These are phyloP conservation scores for Orius insidiosus DNA, from an alignment of 1,140 invertebrate species.

Conservation along the genomic window DNA sequence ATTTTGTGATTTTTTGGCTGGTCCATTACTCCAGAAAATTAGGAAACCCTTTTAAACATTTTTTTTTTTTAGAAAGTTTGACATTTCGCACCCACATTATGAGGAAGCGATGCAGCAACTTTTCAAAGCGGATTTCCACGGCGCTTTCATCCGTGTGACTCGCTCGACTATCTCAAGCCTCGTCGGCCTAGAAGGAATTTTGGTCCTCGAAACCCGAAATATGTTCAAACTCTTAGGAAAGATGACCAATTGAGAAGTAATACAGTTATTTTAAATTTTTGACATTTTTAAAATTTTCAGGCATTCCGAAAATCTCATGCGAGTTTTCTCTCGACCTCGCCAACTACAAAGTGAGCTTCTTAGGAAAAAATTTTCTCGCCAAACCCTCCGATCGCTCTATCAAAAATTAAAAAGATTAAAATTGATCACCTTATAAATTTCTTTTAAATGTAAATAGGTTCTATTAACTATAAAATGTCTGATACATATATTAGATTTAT, in stretches of 20 bases:
- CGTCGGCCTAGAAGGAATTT: slow-evolving; percentile 45
- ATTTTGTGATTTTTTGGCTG: too few species aligned
- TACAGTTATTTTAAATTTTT: slow-evolving; percentile 19
- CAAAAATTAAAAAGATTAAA: slow-evolving; percentile 9
- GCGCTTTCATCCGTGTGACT: slow-evolving; percentile 41
- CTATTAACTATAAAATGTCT: too few species aligned
- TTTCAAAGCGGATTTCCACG: slow-evolving; percentile 68
- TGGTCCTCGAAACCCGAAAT: slow-evolving; percentile 63
- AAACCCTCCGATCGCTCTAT: slow-evolving; percentile 11
- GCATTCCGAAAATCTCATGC: slow-evolving; percentile 11
- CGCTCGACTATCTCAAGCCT: slow-evolving; percentile 47
- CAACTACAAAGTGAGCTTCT: slow-evolving; percentile 4
- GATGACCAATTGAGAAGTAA: slow-evolving; percentile 48
- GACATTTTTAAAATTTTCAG: slow-evolving; percentile 1
- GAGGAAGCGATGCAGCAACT: slow-evolving; percentile 40
- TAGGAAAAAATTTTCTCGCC: slow-evolving; percentile 14
- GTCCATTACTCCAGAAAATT: too few species aligned
- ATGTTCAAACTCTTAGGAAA: slow-evolving; percentile 49
- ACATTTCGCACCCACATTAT: slow-evolving; percentile 32
- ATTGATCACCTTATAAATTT: slow-evolving; percentile 23
- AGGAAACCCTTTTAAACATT: too few species aligned
- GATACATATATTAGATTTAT: not conserved
- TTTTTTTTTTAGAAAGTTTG: slow-evolving; percentile 5
- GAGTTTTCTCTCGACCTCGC: slow-evolving; percentile 11
- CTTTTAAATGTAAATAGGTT: too few species aligned